Base-by-base conservation (phyloP, 2,797 vertebrate genomes). In the Artibeus jamaicensis region DNA sequence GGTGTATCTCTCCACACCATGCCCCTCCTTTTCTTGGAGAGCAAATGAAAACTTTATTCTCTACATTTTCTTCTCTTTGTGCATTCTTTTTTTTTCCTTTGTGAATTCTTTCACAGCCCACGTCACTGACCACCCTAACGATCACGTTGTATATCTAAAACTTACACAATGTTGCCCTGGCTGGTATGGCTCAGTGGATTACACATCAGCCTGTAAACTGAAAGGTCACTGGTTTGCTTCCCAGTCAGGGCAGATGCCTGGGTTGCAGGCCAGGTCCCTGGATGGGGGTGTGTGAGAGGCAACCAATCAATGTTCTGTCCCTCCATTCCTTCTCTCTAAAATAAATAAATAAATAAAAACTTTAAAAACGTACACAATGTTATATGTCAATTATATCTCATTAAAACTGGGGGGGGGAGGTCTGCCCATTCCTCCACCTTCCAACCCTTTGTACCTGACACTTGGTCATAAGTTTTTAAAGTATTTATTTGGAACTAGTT, bases 401-500 rank as follows among this genome's bases (percentile, higher is more conserved):
- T 42, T 24, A n/a, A 70, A 71, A n/a, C 74, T 79, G 50, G 42
- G 12, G 9, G 4, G 9, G 19, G 50, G 16, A 57, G 21, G 65
- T 73, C 32, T 73, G 68, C 78, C 57, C 18, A 26, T 16, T 67
- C 6, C 2, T 9, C 24, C 12, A 53, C 14, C 1, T 50, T 48
- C 7, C 46, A 6, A 29, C n/a, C 48, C n/a, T 94, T 87, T 74
- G 37, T 48, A 68, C 22, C 22, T 9, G 46, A 68, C 48, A 42
- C 65, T 44, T 84, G 44, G 44, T 16, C 15, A 42, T 88, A 42
- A 39, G 21, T 81, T 76, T 70, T 39, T 59, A 16, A 86, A 42
- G 24, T 48, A 79, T 76, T 53, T 86, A 89, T 82, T 89, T 93
- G 73, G 34, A 48, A 83, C 79, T 76, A 65, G 93, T 82, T 82